Conservation (phyloP, 2,797 vertebrate genomes). For the Petrocephalus sullivani region DNA sequence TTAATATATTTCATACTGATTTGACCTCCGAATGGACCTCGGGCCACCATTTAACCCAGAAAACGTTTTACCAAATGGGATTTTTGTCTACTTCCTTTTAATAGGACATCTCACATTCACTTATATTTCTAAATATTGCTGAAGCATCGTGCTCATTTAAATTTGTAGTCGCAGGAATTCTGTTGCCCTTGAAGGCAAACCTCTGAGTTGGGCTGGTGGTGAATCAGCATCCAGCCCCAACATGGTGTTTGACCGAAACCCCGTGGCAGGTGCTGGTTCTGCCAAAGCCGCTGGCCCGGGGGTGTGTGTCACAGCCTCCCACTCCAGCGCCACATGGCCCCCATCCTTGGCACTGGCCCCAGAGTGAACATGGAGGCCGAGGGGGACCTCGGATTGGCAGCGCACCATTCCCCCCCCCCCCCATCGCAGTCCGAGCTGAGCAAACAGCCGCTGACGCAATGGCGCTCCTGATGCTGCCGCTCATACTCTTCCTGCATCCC, state of each 20-base stretch:
- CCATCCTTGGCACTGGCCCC: background rate
- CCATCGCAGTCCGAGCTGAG: background rate
- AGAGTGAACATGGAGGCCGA: background rate
- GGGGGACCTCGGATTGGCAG: background rate
- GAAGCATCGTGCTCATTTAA: background rate
- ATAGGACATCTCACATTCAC: background rate
- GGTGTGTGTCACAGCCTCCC: background rate
- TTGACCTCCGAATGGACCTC: background rate
- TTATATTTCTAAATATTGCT: background rate
- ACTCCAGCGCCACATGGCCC: background rate
- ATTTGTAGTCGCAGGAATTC: background rate
- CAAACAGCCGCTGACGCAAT: constrained; percentile 25
- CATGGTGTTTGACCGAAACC: background rate
- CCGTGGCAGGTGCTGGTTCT: background rate
- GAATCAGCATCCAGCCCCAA: background rate
- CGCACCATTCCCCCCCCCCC: background rate
- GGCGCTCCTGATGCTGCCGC: background rate
- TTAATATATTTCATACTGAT: background rate
- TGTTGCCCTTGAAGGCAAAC: background rate
- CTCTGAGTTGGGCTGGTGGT: background rate
- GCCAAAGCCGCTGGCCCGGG: background rate
- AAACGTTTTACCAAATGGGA: background rate
- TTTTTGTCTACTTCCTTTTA: background rate
- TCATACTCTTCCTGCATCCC: background rate
- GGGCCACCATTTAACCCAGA: background rate